Percentiles rank a stretch among this genome's conserved stretches.
phyloP scores from a whole-genome alignment of 2,113 vertebrate genomes.

The Macroglossus sobrinus region DNA sequence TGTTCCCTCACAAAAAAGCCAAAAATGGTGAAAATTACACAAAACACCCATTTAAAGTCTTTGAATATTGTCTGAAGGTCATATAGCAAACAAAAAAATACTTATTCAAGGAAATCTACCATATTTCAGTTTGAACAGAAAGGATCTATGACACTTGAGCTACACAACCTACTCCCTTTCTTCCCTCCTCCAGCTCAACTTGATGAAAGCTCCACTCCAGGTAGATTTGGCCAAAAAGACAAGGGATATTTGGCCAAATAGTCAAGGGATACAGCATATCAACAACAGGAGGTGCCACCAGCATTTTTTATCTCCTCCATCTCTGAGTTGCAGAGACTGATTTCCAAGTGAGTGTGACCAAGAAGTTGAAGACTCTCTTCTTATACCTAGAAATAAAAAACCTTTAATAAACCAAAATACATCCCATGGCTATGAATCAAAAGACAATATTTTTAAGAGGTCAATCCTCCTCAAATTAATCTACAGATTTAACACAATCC shows the following conservation, averaged over 20 bases:
- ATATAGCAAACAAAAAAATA: background rate
- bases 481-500: background rate
- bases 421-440: background rate
- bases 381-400: background rate
- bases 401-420: background rate
- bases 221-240: background rate
- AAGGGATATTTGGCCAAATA: background rate
- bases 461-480: background rate
- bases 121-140: background rate
- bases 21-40: background rate
- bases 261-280: background rate
- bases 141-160: background rate
- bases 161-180: background rate
- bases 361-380: background rate
- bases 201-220: background rate
- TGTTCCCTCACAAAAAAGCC: background rate
- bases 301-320: background rate
- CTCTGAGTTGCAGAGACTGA: background rate
- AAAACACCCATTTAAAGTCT: background rate
- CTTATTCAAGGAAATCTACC: background rate
- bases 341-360: background rate
- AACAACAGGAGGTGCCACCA: no score
- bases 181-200: background rate
- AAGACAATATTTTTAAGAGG: background rate
- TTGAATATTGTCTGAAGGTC: background rate